phyloP scores from a whole-genome alignment of 2,113 vertebrate genomes.

The Cervus canadensis region DNA sequence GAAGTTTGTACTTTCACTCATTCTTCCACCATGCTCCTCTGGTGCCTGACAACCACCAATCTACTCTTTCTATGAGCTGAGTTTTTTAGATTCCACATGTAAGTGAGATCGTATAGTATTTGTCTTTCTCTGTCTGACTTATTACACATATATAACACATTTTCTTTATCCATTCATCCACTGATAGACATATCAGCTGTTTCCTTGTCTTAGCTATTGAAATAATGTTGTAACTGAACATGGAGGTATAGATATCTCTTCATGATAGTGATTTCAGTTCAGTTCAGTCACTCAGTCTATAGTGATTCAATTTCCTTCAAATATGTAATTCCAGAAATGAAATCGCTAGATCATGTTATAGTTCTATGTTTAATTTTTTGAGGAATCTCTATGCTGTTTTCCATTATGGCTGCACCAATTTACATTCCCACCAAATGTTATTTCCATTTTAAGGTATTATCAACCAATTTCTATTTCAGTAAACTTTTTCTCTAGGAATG shows the following conservation, averaged over 20 bases:
- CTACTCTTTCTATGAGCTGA: not conserved
- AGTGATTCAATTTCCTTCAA: not conserved
- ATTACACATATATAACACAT: not conserved
- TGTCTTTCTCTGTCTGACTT: not conserved
- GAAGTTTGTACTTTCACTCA: not conserved
- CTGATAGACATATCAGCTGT: not conserved
- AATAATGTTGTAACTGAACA: not conserved
- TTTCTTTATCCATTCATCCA: not conserved
- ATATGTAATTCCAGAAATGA: not conserved
- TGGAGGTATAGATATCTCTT: not conserved
- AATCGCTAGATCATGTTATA: not conserved
- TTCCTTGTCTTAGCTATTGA: not conserved
- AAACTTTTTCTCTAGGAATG: not conserved
- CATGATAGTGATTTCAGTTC: not conserved
- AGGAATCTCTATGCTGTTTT: not conserved
- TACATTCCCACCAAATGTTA: not conserved
- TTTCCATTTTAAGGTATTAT: not conserved
- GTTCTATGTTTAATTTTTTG: not conserved
- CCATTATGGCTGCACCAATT: not conserved
- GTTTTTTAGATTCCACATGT: not conserved
- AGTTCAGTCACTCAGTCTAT: not conserved
- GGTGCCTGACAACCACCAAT: not conserved
- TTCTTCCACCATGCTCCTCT: not conserved
- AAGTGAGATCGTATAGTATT: not conserved
- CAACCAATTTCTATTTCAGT: not conserved